phyloP scores from a whole-genome alignment of 2,113 vertebrate genomes.

The Antechinus flavipes region DNA sequence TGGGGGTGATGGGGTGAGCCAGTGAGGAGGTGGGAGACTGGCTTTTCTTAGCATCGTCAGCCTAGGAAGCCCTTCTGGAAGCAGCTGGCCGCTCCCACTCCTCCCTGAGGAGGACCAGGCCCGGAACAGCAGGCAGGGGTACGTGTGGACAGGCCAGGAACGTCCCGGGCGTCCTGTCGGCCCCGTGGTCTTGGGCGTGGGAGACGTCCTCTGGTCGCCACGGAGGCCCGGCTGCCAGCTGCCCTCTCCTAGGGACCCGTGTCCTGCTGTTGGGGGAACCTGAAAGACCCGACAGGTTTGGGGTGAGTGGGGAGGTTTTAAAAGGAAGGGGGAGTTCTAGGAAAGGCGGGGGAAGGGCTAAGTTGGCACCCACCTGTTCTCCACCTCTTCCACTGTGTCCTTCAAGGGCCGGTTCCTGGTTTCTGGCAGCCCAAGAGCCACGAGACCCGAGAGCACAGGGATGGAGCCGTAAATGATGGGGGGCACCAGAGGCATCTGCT shows the following conservation, averaged over 20 bases:
- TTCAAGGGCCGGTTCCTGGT: conserved; percentile 85
- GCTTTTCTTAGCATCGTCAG: not conserved
- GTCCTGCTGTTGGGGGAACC: not conserved
- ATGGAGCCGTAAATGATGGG: conserved; percentile 86
- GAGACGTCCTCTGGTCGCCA: not conserved
- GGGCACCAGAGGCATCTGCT: conserved; percentile 82
- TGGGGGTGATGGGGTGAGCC: not conserved
- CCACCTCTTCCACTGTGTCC: conserved; percentile 88
- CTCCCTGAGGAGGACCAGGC: not conserved
- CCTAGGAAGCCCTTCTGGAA: not conserved
- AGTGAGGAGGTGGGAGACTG: not conserved
- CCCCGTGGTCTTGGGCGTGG: not conserved
- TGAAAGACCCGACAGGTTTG: not conserved
- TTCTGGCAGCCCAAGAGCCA: conserved; percentile 87
- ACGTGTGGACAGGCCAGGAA: not conserved
- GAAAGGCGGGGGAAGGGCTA: not conserved
- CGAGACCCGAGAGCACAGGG: conserved; percentile 84
- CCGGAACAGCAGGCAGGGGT: not conserved
- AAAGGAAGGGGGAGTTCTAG: not conserved
- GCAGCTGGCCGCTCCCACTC: not conserved
- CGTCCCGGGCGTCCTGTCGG: not conserved
- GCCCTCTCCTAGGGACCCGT: not conserved
- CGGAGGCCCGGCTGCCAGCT: no score
- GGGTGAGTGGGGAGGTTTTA: not conserved
- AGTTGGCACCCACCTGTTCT: conserved; percentile 82